Conservation (phyloP, 2,113 vertebrate species). For the Rhynchomys soricoides region DNA sequence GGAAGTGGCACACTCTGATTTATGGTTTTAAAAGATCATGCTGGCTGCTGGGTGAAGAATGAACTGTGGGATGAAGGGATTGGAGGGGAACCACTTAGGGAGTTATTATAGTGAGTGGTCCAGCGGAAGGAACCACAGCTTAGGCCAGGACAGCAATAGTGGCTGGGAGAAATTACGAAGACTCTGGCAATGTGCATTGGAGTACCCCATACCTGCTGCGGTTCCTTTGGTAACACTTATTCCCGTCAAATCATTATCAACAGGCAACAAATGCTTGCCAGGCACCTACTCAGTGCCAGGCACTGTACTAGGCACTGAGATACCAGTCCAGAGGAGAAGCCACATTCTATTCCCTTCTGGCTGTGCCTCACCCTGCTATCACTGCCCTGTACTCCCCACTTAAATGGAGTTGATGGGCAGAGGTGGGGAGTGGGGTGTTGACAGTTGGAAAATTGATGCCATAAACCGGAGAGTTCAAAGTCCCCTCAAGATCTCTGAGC, state of each 20-base stretch:
- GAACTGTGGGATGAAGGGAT: conserved; percentile 50
- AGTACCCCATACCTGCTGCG: neutral
- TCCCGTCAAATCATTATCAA: neutral
- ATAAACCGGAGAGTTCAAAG: conserved; percentile 76
- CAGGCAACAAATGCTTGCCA: neutral
- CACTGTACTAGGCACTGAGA: neutral
- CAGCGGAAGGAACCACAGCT: neutral
- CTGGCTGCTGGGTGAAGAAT: conserved; percentile 47
- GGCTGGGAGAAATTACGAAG: neutral
- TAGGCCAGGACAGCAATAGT: neutral
- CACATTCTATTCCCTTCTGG: neutral
- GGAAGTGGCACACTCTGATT: conserved; percentile 48
- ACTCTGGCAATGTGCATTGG: neutral
- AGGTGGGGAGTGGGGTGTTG: conserved; percentile 40
- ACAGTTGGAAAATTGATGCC: conserved; percentile 68
- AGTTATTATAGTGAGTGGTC: conserved; percentile 9
- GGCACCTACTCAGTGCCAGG: neutral
- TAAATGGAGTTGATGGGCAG: neutral
- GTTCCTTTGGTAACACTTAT: neutral
- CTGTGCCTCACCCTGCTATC: neutral
- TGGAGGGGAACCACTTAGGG: conserved; percentile 27
- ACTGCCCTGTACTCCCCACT: neutral
- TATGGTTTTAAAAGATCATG: conserved; percentile 68
- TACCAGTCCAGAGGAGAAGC: conserved; percentile 10
- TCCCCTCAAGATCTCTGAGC: conserved; percentile 62